Conservation (phyloP, 2,113 vertebrate genomes). For the Tachycineta bicolor region DNA sequence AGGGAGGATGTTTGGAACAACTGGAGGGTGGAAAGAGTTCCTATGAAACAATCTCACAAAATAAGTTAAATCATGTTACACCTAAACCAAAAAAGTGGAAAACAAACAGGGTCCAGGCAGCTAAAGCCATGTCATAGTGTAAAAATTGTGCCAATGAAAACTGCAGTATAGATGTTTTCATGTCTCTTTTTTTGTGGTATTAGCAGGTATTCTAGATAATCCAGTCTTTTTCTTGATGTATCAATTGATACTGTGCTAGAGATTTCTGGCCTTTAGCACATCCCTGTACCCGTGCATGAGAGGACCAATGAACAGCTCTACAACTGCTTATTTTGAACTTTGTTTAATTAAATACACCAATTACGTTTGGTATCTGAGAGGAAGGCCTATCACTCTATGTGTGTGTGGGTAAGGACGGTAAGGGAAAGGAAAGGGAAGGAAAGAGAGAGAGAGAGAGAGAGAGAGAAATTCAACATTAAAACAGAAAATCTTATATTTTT, state of each 20-base stretch:
- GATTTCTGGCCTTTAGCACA: background rate
- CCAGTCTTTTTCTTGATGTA: background rate
- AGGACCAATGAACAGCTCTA: background rate
- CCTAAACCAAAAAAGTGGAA: background rate
- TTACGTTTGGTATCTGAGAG: background rate
- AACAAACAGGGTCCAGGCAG: background rate
- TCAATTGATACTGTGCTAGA: background rate
- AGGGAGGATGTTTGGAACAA: background rate
- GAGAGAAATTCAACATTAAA: background rate
- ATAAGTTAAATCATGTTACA: background rate
- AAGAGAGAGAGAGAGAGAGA: background rate
- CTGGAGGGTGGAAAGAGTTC: background rate
- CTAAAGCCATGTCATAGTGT: background rate
- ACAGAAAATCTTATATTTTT: background rate
- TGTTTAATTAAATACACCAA: background rate
- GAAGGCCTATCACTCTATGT: background rate
- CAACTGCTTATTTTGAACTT: background rate
- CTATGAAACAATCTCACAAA: background rate
- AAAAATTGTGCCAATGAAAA: background rate
- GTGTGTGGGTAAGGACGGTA: background rate
- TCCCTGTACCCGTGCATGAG: background rate
- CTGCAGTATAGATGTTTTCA: background rate
- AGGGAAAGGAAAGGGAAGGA: background rate
- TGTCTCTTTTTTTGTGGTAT: background rate
- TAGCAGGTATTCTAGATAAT: background rate